Evolutionary conservation across 2,797 vertebrate species (phyloP), one percentile per base, ranked within the genome.

Genomic region (Poeciliopsis turneri): DNA sequence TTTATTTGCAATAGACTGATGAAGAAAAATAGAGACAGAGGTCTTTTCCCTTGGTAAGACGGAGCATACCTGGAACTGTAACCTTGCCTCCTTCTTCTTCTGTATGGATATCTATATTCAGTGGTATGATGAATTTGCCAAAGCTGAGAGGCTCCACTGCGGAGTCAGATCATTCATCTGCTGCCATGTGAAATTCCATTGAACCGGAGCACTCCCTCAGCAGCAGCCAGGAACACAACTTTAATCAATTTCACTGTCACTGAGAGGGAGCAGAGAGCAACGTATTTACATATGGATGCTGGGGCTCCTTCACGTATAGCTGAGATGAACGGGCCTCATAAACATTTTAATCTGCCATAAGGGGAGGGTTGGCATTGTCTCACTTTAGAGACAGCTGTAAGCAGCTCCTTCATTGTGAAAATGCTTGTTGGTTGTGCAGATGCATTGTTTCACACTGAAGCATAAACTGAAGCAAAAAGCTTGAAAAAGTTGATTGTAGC

Each of bases 1-100:
- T 93, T 92, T 90, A 91, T 94, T 92, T 92, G 87, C 82, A 87
- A 91, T 46, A 78, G 87, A 88, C 78, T 84, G 84, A 93, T 92
- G 86, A 93, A 91, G 92, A 91, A 86, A 91, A 88, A 91, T 86
- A 79, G 85, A 81, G 77, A 81, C 80, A 69, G 72, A 25, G 76
- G 84, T 87, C 76, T 88, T 89, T 88, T 89, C 84, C 81, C 55
- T 74, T 25, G 1, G n/a, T 75, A 76, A 91, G 92, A 94, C 86
- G 81, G 88, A 92, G 86, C 81, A 82, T 33, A 55, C 86, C 1
- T n/a, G 74, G 76, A 78, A 79, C 73, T 11, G 51, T 88, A 89
- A 91, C 87, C 92, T 76, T 61, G 72, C 80, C 12, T 25, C 74
- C 83, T 78, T 5, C 47, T 49, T 46, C 46, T 86, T 73, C 74